Evolutionary conservation across 2,888 invertebrate species (phyloP).

Genomic region (Tachystola acroxantha): DNA sequence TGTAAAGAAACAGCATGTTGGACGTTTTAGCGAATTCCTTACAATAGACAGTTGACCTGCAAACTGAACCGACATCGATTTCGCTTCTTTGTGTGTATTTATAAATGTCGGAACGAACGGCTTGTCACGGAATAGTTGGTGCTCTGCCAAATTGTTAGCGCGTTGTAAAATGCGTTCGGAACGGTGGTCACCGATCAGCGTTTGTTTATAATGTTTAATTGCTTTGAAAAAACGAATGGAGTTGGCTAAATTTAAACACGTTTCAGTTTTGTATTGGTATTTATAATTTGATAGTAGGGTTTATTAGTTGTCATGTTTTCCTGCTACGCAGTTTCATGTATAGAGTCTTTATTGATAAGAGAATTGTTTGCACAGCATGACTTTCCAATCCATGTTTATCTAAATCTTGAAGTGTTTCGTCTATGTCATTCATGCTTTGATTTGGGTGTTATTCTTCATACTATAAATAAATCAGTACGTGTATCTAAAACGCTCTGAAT

Average conservation of each 20-base stretch:
- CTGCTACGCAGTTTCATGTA: not conserved
- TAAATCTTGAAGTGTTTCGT: no score
- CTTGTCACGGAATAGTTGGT: constrained; percentile 68
- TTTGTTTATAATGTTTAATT: constrained; percentile 43
- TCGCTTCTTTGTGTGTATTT: constrained; percentile 47
- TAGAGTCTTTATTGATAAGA: not conserved
- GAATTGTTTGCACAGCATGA: not conserved
- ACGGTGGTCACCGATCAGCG: constrained; percentile 64
- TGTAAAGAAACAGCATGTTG: constrained; percentile 1
- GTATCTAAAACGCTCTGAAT: no score
- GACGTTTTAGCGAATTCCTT: constrained; percentile 20
- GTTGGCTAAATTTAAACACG: not conserved
- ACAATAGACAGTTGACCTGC: constrained; percentile 30
- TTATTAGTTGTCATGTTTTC: not conserved
- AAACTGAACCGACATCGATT: constrained; percentile 28
- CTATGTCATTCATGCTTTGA: no score
- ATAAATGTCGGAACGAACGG: constrained; percentile 49
- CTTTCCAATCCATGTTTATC: no score
- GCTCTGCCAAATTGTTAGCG: constrained; percentile 55
- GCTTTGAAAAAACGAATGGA: not conserved
- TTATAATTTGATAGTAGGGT: not conserved
- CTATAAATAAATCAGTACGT: no score
- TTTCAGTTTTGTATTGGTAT: not conserved
- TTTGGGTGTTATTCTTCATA: no score
- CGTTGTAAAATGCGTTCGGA: constrained; percentile 58